Evolutionary conservation across 2,113 vertebrate species (phyloP), one percentile per base, ranked within the genome.

Genomic region (Pluvianellus socialis): DNA sequence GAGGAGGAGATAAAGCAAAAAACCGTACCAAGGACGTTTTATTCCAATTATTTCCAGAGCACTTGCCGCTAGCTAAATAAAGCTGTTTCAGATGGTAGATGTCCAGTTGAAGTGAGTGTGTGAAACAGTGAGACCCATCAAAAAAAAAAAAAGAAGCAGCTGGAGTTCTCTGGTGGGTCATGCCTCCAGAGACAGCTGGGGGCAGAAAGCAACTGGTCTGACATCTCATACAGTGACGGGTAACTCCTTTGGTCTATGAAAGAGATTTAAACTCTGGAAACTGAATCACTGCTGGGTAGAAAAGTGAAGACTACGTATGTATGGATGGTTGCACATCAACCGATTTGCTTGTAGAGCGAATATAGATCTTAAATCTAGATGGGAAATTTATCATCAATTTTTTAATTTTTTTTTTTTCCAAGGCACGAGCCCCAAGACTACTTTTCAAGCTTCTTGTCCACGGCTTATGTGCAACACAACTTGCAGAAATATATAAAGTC

Each of bases 171-270:
- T 96, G n/a, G 92, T 94, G 94, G 88, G 97, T 96, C 92, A 10
- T 92, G 96, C 97, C 97, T 92, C 92, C 96, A 97, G 98, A 95
- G 98, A 98, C 99, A 99, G 99, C 99, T 99, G 99, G 98, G 97
- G 79, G 94, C 95, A 96, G 97, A 97, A 98, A 98, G 98, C 99
- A 99, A 98, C 98, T 99, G 98, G 79, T 92, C 97, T 92, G 96
- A 95, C 86, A 66, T 79, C 98, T 80, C 23, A 86, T 88, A 58
- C 42, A 35, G 42, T 14, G 91, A 85, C 2, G 6, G 84, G 75
- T 23, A 86, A 88, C 82, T 70, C 70, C 65, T 93, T 75, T 24
- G 42, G 62, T 58, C 35, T 16, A 30, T 18, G 19, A 26, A 35
- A 79, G 9, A 49, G n/a, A 56, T 40, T 83, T 28, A 22, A 79